Conservation (phyloP, 2,888 invertebrate species). For the Halictus quadricinctus region DNA sequence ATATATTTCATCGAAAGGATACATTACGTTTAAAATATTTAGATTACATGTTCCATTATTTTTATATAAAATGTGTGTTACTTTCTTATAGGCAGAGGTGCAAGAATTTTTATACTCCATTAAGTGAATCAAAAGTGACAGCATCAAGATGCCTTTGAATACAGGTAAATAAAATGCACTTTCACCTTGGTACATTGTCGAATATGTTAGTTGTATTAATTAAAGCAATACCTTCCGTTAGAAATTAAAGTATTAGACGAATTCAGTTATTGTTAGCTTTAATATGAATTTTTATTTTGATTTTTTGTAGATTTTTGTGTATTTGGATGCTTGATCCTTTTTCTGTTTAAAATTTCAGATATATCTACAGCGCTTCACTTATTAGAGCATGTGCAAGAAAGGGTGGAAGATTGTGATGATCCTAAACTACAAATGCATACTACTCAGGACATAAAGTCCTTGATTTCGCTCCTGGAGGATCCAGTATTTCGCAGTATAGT, state of each 20-base stretch:
- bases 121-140: conserved; percentile 3
- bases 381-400: conserved; percentile 93
- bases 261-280: neutral
- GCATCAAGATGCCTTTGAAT: conserved; percentile 68
- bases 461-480: conserved; percentile 93
- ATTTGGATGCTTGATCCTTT: neutral
- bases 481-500: conserved; percentile 95
- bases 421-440: conserved; percentile 90
- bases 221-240: neutral
- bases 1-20: neutral
- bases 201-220: neutral
- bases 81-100: conserved; percentile 45
- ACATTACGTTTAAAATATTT: neutral
- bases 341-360: conserved; percentile 83
- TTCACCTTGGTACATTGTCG: neutral
- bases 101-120: conserved; percentile 42
- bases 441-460: conserved; percentile 91
- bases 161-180: conserved; percentile 59
- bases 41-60: neutral
- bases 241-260: neutral
- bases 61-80: neutral
- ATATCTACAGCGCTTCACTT: conserved; percentile 95
- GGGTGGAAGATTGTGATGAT: conserved; percentile 93
- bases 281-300: neutral
- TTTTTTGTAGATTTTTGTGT: neutral